Percentiles rank a stretch among this genome's conserved stretches.
Evolutionary conservation across 1,140 invertebrate species (phyloP).

Genomic region (Theocolax elegans): DNA sequence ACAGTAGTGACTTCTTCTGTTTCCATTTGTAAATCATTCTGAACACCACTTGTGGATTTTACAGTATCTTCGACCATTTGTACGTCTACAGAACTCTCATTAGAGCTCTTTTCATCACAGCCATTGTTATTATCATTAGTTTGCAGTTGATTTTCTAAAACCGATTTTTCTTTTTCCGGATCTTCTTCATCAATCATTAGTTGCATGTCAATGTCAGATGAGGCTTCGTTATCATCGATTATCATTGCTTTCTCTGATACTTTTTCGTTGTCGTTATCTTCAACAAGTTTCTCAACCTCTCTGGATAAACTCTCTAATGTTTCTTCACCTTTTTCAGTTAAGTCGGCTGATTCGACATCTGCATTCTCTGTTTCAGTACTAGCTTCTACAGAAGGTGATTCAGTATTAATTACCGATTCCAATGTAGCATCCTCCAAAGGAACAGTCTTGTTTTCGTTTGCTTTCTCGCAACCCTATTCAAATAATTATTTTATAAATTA

Average conservation of each 20-base stretch:
- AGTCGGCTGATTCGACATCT: background rate
- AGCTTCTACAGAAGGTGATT: background rate
- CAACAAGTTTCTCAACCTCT: conserved; percentile 31
- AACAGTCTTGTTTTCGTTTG: background rate
- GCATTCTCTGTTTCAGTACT: conserved; percentile 1
- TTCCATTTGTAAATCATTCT: background rate
- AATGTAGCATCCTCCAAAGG: background rate
- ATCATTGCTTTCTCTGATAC: background rate
- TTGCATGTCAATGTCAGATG: conserved; percentile 29
- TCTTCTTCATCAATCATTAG: conserved; percentile 34
- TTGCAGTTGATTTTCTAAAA: background rate
- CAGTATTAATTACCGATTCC: background rate
- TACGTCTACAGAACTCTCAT: background rate
- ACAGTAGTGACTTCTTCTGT: background rate
- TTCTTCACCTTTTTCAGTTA: conserved; percentile 15
- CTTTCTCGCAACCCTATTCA: background rate
- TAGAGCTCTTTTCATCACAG: conserved; percentile 30
- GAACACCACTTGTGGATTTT: background rate
- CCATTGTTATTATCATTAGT: conserved; percentile 25
- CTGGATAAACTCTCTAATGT: conserved; percentile 29
- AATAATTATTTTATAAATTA: conserved; percentile 10
- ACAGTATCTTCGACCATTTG: conserved; percentile 1
- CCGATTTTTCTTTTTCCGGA: background rate
- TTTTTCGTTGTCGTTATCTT: conserved; percentile 25
- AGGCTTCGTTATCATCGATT: conserved; percentile 18